phyloP scores from a whole-genome alignment of 2,113 vertebrate genomes.

The Himantopus leucocephalus region DNA sequence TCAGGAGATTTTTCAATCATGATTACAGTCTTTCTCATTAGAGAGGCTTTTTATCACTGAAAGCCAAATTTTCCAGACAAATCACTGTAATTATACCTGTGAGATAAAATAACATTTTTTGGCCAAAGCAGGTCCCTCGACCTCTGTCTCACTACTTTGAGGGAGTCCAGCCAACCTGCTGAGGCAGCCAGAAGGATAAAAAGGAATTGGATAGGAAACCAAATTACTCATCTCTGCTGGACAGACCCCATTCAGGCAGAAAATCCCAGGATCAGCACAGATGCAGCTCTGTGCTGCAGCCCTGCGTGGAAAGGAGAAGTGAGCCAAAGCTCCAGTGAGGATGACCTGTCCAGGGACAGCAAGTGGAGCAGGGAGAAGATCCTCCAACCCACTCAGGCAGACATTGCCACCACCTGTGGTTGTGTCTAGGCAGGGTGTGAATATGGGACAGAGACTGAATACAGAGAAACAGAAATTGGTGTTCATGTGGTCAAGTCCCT shows the following conservation, averaged over 20 bases:
- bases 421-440: background rate
- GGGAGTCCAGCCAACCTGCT: background rate
- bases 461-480: background rate
- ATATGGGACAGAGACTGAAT: no score
- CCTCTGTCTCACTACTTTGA: background rate
- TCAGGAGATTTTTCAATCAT: background rate
- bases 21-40: conserved; percentile 14
- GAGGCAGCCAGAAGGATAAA: background rate
- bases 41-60: conserved; percentile 11
- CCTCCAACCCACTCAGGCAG: fast-evolving
- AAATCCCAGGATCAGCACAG: background rate
- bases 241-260: background rate
- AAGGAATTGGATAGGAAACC: background rate
- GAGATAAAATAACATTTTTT: background rate
- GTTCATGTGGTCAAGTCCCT: no score
- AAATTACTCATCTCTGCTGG: background rate
- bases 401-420: no score
- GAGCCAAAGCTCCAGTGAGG: background rate
- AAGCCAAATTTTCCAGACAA: conserved; percentile 10
- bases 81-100: conserved; percentile 15
- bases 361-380: background rate
- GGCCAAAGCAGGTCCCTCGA: background rate
- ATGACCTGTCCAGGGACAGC: background rate
- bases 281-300: background rate
- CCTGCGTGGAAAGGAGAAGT: background rate